phyloP scores from a whole-genome alignment of 2,888 invertebrate species.

The Cheiracanthium punctorium region DNA sequence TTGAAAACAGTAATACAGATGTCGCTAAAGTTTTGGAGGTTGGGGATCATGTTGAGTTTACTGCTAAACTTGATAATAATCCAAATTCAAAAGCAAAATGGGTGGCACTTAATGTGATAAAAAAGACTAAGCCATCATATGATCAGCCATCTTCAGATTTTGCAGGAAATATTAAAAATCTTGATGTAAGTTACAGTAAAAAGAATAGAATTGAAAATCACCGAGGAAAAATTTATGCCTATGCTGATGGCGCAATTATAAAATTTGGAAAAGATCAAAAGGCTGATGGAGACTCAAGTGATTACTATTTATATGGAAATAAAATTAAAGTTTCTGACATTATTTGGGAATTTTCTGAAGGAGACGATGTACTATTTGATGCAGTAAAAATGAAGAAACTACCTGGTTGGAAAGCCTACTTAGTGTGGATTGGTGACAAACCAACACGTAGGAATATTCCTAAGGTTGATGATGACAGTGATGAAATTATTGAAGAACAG shows the following conservation, averaged over 20 bases:
- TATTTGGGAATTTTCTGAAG: conserved; percentile 52
- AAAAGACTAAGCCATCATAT: neutral
- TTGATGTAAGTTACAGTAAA: too few relatives aligned
- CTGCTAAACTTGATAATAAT: conserved; percentile 20
- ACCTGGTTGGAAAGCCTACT: conserved; percentile 40
- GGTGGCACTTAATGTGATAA: conserved; percentile 41
- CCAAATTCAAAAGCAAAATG: conserved; percentile 24
- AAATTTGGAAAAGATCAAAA: conserved; percentile 48
- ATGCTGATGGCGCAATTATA: conserved; percentile 18
- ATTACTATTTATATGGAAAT: conserved; percentile 24
- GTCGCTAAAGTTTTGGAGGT: conserved; percentile 22
- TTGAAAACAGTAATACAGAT: conserved; percentile 34
- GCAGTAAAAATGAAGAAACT: conserved; percentile 25
- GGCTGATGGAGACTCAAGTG: conserved; percentile 50
- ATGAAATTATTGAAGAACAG: neutral
- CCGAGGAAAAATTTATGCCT: conserved; percentile 48
- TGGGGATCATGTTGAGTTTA: conserved; percentile 40
- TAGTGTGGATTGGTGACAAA: conserved; percentile 51
- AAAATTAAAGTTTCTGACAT: conserved; percentile 34
- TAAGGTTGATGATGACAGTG: neutral
- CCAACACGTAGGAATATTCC: conserved; percentile 28
- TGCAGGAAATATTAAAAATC: neutral
- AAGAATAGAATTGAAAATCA: neutral
- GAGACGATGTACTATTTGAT: conserved; percentile 44
- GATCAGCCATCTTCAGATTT: neutral